These are phyloP conservation scores for Larimichthys polyactis DNA, from an alignment of 2,113 vertebrate genomes.

Conservation along the genomic window DNA sequence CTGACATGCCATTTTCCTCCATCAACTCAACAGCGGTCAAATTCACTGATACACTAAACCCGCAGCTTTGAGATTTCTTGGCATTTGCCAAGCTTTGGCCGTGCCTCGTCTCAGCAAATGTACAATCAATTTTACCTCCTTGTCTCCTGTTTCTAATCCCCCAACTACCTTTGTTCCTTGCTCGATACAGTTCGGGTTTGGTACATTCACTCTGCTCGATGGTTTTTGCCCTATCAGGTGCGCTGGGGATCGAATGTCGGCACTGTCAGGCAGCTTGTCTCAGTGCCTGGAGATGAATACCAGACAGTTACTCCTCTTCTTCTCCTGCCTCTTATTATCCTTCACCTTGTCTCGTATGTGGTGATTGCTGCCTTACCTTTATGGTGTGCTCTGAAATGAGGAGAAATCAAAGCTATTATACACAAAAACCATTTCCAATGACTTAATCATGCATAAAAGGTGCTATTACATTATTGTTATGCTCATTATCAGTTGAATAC, in stretches of 20 bases:
- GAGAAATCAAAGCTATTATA: slow-evolving; percentile 39
- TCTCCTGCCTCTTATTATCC: slow-evolving; percentile 41
- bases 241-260: slow-evolving; percentile 69
- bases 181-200: slow-evolving; percentile 54
- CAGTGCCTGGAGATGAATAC: slow-evolving; percentile 48
- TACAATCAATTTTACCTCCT: slow-evolving; percentile 71
- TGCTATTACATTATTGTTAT: slow-evolving; percentile 61
- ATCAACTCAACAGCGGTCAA: slow-evolving; percentile 39
- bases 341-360: slow-evolving; percentile 33
- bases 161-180: slow-evolving; percentile 29
- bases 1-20: slow-evolving; percentile 57
- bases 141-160: slow-evolving; percentile 60
- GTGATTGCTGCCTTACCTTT: slow-evolving; percentile 35
- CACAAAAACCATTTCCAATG: slow-evolving; percentile 48
- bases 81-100: slow-evolving; percentile 61
- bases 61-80: slow-evolving; percentile 57
- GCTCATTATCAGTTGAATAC: slow-evolving; percentile 62
- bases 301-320: slow-evolving; percentile 44
- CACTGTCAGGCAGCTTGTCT: slow-evolving; percentile 64
- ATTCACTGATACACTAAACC: slow-evolving; percentile 35
- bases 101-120: slow-evolving; percentile 64
- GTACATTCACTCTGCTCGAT: slow-evolving; percentile 44
- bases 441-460: slow-evolving; percentile 60
- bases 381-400: slow-evolving; percentile 33
- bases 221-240: slow-evolving; percentile 72